A percentile compares a stretch with the other conserved stretches of the same genome.
These are phyloP conservation scores for Melitaea cinxia DNA, from an alignment of 1,140 invertebrate genomes.

Conservation along the genomic window DNA sequence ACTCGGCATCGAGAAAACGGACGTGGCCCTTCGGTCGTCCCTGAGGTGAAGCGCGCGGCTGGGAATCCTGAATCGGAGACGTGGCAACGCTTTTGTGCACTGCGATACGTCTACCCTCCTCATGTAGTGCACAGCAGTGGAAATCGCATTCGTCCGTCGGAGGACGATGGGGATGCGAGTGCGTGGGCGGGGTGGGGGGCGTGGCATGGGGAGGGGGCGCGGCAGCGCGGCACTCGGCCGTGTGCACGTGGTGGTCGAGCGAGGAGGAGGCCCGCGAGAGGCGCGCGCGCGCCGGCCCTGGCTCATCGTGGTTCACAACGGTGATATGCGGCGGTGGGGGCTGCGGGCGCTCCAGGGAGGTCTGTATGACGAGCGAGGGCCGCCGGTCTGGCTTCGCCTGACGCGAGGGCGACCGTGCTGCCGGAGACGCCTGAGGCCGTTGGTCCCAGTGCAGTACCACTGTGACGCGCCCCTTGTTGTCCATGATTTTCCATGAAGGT, in stretches of 20 bases:
- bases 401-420: conserved; percentile 84
- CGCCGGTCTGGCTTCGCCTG: conserved; percentile 83
- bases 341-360: conserved; percentile 87
- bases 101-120: conserved; percentile 93
- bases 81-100: conserved; percentile 95
- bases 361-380: conserved; percentile 88
- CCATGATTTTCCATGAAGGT: conserved; percentile 98
- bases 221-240: conserved; percentile 90
- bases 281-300: conserved; percentile 80
- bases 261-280: conserved; percentile 85
- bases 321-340: conserved; percentile 90
- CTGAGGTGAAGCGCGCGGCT: conserved; percentile 85
- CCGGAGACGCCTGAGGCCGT: conserved; percentile 84
- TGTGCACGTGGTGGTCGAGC: conserved; percentile 92
- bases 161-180: conserved; percentile 50
- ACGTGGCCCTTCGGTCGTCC: conserved; percentile 85
- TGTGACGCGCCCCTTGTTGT: conserved; percentile 96
- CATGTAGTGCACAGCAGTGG: conserved; percentile 96
- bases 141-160: conserved; percentile 93
- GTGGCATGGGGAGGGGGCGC: conserved; percentile 83
- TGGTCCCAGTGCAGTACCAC: conserved; percentile 97
- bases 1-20: conserved; percentile 88
- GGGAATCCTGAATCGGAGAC: conserved; percentile 93
- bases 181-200: conserved; percentile 62
- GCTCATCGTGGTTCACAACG: conserved; percentile 93